phyloP scores from a whole-genome alignment of 1,140 invertebrate genomes.

The Vanessa atalanta region DNA sequence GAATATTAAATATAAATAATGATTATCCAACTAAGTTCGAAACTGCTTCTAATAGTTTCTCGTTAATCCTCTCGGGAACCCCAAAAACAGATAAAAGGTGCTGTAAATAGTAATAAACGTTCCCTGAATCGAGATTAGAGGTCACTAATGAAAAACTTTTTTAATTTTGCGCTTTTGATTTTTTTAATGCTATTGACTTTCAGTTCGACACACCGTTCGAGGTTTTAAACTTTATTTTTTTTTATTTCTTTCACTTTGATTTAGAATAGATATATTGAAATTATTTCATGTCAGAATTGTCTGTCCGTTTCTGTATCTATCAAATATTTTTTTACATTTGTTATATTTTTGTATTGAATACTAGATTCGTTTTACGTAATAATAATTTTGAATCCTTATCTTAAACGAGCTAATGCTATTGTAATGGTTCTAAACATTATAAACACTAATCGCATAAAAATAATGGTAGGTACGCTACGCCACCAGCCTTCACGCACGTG shows the following conservation, averaged over 20 bases:
- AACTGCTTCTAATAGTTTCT: slow-evolving; percentile 12
- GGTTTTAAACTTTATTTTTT: background rate
- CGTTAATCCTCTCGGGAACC: slow-evolving; percentile 27
- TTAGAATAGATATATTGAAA: background rate
- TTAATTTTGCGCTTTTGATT: slow-evolving; percentile 21
- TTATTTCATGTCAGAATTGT: too few relatives aligned
- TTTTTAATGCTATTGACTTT: slow-evolving; percentile 12
- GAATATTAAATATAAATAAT: background rate
- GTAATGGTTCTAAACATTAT: too few relatives aligned
- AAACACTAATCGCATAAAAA: too few relatives aligned
- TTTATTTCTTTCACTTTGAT: background rate
- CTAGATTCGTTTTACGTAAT: too few relatives aligned
- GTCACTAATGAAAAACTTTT: slow-evolving; percentile 37
- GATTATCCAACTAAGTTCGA: background rate
- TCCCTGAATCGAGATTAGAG: slow-evolving; percentile 38
- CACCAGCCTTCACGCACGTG: too few relatives aligned
- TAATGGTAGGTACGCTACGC: too few relatives aligned
- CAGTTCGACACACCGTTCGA: background rate
- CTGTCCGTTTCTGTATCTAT: too few relatives aligned
- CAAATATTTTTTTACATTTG: too few relatives aligned
- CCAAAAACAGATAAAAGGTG: slow-evolving; percentile 32
- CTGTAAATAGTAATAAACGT: slow-evolving; percentile 43
- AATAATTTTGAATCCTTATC: too few relatives aligned
- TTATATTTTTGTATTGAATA: too few relatives aligned
- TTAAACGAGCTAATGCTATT: too few relatives aligned